A percentile compares a stretch with the other conserved stretches of the same genome.
These are phyloP conservation scores for Percina caprodes DNA, from an alignment of 2,113 vertebrate genomes.

Conservation along the genomic window DNA sequence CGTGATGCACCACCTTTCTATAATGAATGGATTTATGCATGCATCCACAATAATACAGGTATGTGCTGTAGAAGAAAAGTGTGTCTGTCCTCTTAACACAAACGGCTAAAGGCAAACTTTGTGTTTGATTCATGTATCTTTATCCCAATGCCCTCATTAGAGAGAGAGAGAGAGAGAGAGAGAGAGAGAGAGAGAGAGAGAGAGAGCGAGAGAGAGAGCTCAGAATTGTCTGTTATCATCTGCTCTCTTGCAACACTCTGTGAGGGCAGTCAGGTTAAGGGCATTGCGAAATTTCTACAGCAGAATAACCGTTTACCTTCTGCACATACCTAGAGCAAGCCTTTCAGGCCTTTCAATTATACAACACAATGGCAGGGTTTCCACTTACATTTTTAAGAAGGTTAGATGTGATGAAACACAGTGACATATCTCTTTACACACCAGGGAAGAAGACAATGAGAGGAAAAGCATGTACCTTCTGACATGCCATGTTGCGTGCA, in stretches of 20 bases:
- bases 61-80: not conserved
- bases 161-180: no score
- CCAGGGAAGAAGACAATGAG: constrained; percentile 48
- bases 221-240: constrained; percentile 44
- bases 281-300: constrained; percentile 18
- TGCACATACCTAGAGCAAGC: constrained; percentile 26
- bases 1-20: not conserved
- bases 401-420: constrained; percentile 58
- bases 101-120: constrained; percentile 34
- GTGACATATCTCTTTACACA: constrained; percentile 50
- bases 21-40: not conserved
- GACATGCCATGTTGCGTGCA: constrained; percentile 39
- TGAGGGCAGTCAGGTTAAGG: constrained; percentile 43
- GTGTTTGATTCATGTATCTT: constrained; percentile 51
- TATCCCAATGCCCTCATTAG: constrained; percentile 54
- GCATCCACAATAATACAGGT: not conserved
- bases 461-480: constrained; percentile 53
- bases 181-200: no score
- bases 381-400: constrained; percentile 51
- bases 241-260: constrained; percentile 23
- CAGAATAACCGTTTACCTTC: constrained; percentile 14
- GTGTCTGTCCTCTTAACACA: constrained; percentile 22
- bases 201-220: no score
- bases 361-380: constrained; percentile 34
- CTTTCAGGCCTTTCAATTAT: constrained; percentile 54